phyloP scores from a whole-genome alignment of 2,888 invertebrate species.

The Brachyopa scutellaris region DNA sequence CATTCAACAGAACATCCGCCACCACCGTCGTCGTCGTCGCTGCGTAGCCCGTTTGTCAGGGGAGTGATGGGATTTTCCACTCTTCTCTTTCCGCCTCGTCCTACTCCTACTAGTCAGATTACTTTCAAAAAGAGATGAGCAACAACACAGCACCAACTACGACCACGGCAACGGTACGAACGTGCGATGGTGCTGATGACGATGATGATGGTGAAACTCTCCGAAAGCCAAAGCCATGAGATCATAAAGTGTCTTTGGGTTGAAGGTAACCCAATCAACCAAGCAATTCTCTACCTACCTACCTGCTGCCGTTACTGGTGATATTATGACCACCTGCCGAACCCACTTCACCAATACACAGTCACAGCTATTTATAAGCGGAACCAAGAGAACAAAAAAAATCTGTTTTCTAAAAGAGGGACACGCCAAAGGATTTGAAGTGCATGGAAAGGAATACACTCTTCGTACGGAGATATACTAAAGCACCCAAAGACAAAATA shows the following conservation, averaged over 20 bases:
- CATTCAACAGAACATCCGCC: slow-evolving; percentile 55
- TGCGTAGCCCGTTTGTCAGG: slow-evolving; percentile 23
- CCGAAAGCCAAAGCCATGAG: slow-evolving; percentile 70
- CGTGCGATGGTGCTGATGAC: slow-evolving; percentile 31
- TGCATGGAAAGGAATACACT: slow-evolving; percentile 36
- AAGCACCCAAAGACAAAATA: slow-evolving; percentile 17
- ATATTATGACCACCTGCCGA: slow-evolving; percentile 68
- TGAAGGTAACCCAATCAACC: slow-evolving; percentile 69
- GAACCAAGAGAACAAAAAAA: slow-evolving; percentile 14
- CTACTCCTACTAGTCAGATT: slow-evolving; percentile 23
- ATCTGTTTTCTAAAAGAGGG: slow-evolving; percentile 55
- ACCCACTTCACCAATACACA: slow-evolving; percentile 66
- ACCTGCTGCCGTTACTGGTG: slow-evolving; percentile 27
- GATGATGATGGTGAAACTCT: slow-evolving; percentile 64
- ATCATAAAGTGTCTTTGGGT: slow-evolving; percentile 69
- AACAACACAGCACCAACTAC: slow-evolving; percentile 28
- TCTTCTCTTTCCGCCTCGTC: slow-evolving; percentile 31
- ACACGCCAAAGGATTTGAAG: slow-evolving; percentile 63
- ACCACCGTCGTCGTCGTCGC: background rate
- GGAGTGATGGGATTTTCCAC: slow-evolving; percentile 59
- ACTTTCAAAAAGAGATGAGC: slow-evolving; percentile 42
- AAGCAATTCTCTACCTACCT: slow-evolving; percentile 48
- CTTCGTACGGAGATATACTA: background rate
- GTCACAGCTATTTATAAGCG: slow-evolving; percentile 31
- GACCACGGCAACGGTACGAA: slow-evolving; percentile 25